Evolutionary conservation across 2,113 vertebrate species (phyloP).

Genomic region (Eubucco bourcierii): DNA sequence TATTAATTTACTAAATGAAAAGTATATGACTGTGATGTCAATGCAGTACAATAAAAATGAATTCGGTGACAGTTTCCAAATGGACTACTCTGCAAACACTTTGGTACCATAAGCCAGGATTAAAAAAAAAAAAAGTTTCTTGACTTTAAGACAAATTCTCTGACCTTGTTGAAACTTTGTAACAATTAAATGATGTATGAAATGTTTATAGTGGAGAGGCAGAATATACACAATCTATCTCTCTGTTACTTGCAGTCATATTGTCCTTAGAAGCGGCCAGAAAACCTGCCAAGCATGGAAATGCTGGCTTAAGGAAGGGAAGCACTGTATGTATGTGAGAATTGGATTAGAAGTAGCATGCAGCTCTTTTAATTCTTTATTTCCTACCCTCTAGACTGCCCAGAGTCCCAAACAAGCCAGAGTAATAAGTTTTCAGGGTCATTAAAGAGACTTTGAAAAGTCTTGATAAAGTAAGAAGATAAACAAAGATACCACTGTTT

Average conservation of each 20-base stretch:
- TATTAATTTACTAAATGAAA: slow-evolving; percentile 12
- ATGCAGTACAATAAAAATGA: slow-evolving; percentile 7
- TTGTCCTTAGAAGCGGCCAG: background rate
- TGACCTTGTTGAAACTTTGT: background rate
- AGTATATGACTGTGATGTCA: background rate
- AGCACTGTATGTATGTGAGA: background rate
- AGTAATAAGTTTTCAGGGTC: background rate
- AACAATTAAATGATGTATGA: background rate
- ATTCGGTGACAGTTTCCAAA: background rate
- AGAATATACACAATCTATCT: background rate
- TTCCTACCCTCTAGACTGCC: background rate
- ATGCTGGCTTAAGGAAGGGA: background rate
- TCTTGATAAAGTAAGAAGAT: background rate
- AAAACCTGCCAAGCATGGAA: background rate
- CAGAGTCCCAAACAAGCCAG: background rate
- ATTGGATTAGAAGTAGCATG: background rate
- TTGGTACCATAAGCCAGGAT: background rate
- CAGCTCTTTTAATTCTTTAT: background rate
- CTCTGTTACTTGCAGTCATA: background rate
- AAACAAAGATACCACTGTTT: background rate
- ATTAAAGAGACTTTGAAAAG: background rate
- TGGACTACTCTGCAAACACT: background rate
- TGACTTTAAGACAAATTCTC: background rate
- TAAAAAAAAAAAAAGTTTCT: background rate
- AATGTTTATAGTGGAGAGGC: background rate